Evolutionary conservation across 2,888 invertebrate genomes (phyloP).

Genomic region (Craniophora ligustri): DNA sequence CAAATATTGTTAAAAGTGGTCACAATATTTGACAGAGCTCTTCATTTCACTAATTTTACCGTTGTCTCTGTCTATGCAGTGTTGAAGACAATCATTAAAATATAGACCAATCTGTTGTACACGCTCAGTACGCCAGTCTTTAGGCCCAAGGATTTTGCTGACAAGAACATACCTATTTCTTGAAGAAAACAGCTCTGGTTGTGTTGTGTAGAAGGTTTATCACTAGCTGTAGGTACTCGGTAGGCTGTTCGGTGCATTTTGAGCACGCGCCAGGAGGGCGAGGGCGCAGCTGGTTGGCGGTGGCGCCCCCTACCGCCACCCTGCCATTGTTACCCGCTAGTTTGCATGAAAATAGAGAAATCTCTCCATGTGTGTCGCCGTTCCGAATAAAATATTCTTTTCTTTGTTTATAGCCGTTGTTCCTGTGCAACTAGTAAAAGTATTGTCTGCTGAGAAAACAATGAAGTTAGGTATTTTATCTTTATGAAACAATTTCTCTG

Average conservation of each 20-base stretch:
- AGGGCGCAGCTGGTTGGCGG: conserved; percentile 69
- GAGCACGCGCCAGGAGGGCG: conserved; percentile 71
- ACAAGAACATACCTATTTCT: conserved; percentile 5
- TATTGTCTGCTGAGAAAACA: conserved; percentile 75
- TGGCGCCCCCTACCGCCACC: conserved; percentile 62
- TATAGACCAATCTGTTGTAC: neutral
- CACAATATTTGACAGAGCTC: conserved; percentile 52
- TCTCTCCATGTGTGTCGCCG: conserved; percentile 81
- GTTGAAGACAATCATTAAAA: conserved; percentile 7
- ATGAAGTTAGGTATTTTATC: conserved; percentile 68
- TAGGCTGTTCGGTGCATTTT: conserved; percentile 65
- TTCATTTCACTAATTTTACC: conserved; percentile 53
- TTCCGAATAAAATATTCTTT: conserved; percentile 84
- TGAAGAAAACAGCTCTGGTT: conserved; percentile 4
- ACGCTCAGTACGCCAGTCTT: neutral
- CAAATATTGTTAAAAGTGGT: conserved; percentile 46
- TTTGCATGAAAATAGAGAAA: conserved; percentile 85
- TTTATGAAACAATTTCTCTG: conserved; percentile 55
- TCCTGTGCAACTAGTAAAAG: conserved; percentile 78
- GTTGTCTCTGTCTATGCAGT: conserved; percentile 48
- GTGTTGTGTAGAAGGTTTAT: conserved; percentile 2
- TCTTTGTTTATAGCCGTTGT: conserved; percentile 78
- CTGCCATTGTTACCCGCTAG: conserved; percentile 80
- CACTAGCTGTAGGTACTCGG: conserved; percentile 18
- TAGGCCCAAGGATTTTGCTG: neutral